A percentile compares a stretch with the other conserved stretches of the same genome.
phyloP scores from a whole-genome alignment of 2,113 vertebrate genomes.

The Plestiodon gilberti region DNA sequence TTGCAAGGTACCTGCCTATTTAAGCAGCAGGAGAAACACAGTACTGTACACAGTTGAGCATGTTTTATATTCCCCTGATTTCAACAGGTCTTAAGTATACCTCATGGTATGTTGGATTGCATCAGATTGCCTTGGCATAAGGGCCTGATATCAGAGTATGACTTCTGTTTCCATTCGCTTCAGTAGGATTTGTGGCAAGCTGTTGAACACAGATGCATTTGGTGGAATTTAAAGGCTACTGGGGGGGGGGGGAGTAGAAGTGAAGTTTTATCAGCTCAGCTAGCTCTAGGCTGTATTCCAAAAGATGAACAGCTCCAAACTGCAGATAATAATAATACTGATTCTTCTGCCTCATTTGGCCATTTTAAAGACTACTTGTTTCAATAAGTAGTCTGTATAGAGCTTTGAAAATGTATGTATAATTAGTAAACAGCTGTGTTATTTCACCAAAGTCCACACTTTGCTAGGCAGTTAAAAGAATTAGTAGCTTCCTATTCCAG shows the following conservation, averaged over 20 bases:
- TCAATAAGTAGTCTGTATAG: conserved; percentile 1
- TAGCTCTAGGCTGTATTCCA: neutral
- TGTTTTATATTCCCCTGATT: neutral
- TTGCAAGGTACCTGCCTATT: neutral
- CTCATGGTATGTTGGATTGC: neutral
- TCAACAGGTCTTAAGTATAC: neutral
- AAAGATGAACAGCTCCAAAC: conserved; percentile 22
- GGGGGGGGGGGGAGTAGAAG: neutral
- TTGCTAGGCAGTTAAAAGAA: conserved; percentile 9
- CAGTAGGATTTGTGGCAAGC: neutral
- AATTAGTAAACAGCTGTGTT: neutral
- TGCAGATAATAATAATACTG: neutral
- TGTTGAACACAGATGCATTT: neutral
- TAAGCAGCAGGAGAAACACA: neutral
- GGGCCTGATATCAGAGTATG: neutral
- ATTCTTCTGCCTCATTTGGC: neutral
- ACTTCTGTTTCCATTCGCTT: neutral
- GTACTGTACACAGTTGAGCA: neutral
- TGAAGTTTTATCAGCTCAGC: conserved; percentile 11
- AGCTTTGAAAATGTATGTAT: conserved; percentile 12
- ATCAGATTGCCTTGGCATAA: neutral
- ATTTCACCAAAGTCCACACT: neutral
- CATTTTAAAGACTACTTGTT: conserved; percentile 14
- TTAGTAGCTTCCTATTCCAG: neutral
- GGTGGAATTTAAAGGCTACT: neutral